A percentile compares a stretch with the other conserved stretches of the same genome.
phyloP scores from a whole-genome alignment of 64 coral and sea anemone genomes.

The Actinia equina region DNA sequence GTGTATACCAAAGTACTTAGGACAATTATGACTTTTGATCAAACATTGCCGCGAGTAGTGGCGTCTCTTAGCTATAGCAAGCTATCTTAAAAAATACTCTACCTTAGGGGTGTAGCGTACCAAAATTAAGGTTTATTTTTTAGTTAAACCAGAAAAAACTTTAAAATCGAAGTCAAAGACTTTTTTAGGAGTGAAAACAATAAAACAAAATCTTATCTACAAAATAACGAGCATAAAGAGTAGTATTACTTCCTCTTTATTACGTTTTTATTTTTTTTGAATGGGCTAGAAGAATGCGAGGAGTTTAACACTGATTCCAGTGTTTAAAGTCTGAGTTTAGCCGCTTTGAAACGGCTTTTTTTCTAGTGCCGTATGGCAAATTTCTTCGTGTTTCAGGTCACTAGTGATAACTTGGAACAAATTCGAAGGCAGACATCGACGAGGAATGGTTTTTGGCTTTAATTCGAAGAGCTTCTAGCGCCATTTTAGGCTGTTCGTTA shows the following conservation, averaged over 20 bases:
- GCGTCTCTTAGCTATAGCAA: not conserved
- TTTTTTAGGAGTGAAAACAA: not conserved
- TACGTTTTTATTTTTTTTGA: no score
- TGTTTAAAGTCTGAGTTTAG: not conserved
- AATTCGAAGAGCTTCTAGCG: constrained; percentile 82
- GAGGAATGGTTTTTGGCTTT: constrained; percentile 89
- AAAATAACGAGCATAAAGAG: no score
- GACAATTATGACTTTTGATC: not conserved
- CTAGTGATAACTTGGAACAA: constrained; percentile 86
- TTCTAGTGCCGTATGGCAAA: not conserved
- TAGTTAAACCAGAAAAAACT: not conserved
- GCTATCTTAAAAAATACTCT: not conserved
- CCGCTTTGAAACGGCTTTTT: not conserved
- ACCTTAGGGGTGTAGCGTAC: not conserved
- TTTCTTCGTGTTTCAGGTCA: not conserved
- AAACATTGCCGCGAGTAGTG: not conserved
- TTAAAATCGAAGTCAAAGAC: no score
- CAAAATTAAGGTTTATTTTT: not conserved
- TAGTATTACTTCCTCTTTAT: no score
- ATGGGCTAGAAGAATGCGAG: no score
- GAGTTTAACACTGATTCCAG: not conserved
- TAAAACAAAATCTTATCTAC: no score
- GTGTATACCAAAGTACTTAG: not conserved
- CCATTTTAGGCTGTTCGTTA: constrained; percentile 84
- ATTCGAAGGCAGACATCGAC: constrained; percentile 77